A percentile compares a stretch with the other conserved stretches of the same genome.
Conservation (phyloP, 2,797 vertebrate species). For the Sebastes itinus region DNA sequence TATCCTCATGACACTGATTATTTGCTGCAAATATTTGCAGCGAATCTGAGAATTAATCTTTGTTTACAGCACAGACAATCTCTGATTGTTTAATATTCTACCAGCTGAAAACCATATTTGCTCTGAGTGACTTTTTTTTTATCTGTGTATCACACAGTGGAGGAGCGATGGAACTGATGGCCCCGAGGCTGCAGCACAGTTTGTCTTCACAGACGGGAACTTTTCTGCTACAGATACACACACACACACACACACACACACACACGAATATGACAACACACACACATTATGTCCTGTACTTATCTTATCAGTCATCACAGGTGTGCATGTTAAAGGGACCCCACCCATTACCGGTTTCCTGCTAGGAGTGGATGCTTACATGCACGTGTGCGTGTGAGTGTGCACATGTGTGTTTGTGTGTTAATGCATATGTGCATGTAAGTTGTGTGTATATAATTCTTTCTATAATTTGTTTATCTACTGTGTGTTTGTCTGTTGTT, state of each 20-base stretch:
- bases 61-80: conserved; percentile 57
- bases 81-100: conserved; percentile 66
- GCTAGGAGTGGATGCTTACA: background rate
- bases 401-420: background rate
- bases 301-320: conserved; percentile 65
- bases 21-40: conserved; percentile 78
- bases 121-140: conserved; percentile 25
- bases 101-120: conserved; percentile 36
- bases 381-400: background rate
- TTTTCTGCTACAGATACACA: background rate
- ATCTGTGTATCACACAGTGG: background rate
- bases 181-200: background rate
- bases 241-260: background rate
- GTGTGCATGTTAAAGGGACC: conserved; percentile 37
- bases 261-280: conserved; percentile 3
- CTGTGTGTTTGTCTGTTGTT: background rate
- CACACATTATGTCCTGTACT: conserved; percentile 9
- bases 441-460: background rate
- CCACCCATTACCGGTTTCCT: conserved; percentile 45
- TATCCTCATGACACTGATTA: conserved; percentile 67
- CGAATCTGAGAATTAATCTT: conserved; percentile 70
- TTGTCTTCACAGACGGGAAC: background rate
- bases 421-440: background rate
- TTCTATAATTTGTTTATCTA: background rate
- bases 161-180: background rate